Conservation (phyloP, 2,797 vertebrate genomes). For the Poeciliopsis infans region DNA sequence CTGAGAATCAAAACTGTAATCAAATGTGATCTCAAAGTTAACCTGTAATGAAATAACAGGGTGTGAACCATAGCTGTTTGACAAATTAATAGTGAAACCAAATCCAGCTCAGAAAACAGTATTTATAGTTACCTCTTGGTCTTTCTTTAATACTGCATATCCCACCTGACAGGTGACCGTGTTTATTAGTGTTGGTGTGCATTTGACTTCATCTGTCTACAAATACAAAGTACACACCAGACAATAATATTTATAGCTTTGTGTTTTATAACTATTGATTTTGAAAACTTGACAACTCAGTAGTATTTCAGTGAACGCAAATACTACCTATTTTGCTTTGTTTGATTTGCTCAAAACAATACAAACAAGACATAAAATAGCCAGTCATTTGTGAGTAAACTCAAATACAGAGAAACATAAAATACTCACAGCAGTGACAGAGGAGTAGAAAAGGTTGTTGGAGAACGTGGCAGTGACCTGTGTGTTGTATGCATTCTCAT, state of each 20-base stretch:
- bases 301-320: neutral
- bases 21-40: slow-evolving; percentile 86
- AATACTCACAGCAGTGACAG: slow-evolving; percentile 81
- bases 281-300: neutral
- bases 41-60: slow-evolving; percentile 72
- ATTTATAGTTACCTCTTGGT: slow-evolving; percentile 78
- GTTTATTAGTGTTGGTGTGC: slow-evolving; percentile 76
- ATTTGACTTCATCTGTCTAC: slow-evolving; percentile 87
- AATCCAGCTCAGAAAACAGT: neutral
- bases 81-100: neutral
- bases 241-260: neutral
- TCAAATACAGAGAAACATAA: neutral
- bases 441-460: slow-evolving; percentile 89
- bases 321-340: too few relatives aligned
- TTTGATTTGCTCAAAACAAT: neutral
- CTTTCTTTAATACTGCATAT: slow-evolving; percentile 84
- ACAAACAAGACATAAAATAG: neutral
- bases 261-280: neutral
- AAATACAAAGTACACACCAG: slow-evolving; percentile 29
- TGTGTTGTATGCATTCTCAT: slow-evolving; percentile 91
- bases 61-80: neutral
- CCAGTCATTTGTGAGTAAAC: neutral
- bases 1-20: slow-evolving; percentile 86
- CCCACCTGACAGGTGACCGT: slow-evolving; percentile 85
- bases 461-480: slow-evolving; percentile 82